phyloP scores from a whole-genome alignment of 2,797 vertebrate species.

The Microctenopoma lineatum region DNA sequence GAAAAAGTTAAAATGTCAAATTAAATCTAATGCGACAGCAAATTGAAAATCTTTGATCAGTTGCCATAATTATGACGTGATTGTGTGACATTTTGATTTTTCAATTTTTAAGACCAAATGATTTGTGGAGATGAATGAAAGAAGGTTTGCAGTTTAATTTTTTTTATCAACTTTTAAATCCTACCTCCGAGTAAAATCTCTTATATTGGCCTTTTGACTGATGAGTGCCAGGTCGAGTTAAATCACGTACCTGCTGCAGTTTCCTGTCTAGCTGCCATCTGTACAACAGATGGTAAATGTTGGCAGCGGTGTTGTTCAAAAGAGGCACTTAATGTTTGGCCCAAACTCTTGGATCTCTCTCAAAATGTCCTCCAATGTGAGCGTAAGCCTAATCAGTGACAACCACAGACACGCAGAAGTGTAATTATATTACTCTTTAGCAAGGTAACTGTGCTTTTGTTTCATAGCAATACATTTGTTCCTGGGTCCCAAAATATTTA shows the following conservation, averaged over 20 bases:
- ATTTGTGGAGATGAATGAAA: no score
- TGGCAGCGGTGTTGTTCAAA: constrained; percentile 28
- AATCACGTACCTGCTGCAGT: constrained; percentile 12
- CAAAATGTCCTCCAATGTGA: constrained; percentile 12
- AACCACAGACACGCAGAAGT: neutral
- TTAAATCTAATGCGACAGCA: no score
- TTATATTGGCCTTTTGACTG: no score
- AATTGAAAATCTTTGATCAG: no score
- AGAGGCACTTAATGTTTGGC: constrained; percentile 46
- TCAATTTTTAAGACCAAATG: no score
- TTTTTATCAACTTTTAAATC: no score
- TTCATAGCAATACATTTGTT: neutral
- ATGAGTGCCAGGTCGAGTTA: constrained; percentile 5
- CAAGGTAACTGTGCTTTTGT: neutral
- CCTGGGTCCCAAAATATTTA: constrained; percentile 5
- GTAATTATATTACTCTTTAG: constrained; percentile 5
- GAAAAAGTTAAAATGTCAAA: no score
- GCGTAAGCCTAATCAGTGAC: constrained; percentile 2
- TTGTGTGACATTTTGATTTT: no score
- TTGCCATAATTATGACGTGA: no score
- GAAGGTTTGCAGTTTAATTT: no score
- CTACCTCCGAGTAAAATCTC: no score
- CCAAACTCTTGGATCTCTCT: constrained; percentile 34
- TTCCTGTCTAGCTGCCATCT: constrained; percentile 31
- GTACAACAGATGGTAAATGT: constrained; percentile 36